Evolutionary conservation across 2,797 vertebrate genomes (phyloP), one percentile per base, ranked within the genome.

Genomic region (Microctenopoma stevenorrisi): DNA sequence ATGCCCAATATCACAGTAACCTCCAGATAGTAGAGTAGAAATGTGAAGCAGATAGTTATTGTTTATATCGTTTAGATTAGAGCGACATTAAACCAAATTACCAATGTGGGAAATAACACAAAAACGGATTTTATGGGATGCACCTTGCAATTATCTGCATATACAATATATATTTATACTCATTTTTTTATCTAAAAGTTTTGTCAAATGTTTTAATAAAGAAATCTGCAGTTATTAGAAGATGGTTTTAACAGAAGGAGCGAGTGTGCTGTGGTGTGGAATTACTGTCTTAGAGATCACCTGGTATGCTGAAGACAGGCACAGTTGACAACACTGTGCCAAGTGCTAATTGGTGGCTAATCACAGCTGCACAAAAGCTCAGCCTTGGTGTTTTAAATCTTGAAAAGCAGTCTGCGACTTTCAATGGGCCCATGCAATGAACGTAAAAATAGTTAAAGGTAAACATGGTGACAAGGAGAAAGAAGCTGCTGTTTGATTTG

Each of bases 301-400:
- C 16, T 64, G 70, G 72, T 68, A 25, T 16, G n/a, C 2, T 50
- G 49, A 63, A n/a, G 58, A 30, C 14, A 30, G 1, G 7, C 0
- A 1, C n/a, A 50, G 51, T 47, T 57, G 71, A 54, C 11, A 59
- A 74, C 74, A 68, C 52, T 48, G 52, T 63, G 22, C 59, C n/a
- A 67, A 54, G 42, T 58, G 64, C 38, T 53, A 4, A n/a, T 51
- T 37, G 38, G 35, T 65, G 57, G 13, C 42, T 42, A 44, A 72
- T 74, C 53, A 64, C 55, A 68, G 44, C 71, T 66, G 49, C 38
- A 63, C 13, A 58, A 65, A 64, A 68, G 15, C 8, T 16, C 2
- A 3, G 49, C 25, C 18, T 40, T 18, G 16, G 2, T 37, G 10
- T 14, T 30, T 1, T 12, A 37, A 42, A 26, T 38, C 13, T 51